Evolutionary conservation across 2,888 invertebrate species (phyloP).

Genomic region (Melieria crassipennis): DNA sequence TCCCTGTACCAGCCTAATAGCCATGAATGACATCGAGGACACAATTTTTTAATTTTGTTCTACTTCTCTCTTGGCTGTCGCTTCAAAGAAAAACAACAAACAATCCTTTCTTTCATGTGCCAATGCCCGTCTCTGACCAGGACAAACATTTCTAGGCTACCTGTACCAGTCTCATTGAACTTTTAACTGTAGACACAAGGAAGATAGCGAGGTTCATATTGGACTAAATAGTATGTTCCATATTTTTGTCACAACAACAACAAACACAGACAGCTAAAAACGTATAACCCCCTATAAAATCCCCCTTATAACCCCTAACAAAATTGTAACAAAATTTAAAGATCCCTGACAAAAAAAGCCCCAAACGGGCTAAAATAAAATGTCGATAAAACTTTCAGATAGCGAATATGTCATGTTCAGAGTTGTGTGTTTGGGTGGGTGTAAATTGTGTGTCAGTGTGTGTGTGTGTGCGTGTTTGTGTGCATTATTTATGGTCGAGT

Average conservation of each 20-base stretch:
- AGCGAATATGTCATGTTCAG: slow-evolving; percentile 13
- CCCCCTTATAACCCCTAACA: too few relatives aligned
- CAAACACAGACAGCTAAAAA: too few relatives aligned
- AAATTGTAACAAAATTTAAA: background rate
- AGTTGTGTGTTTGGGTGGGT: background rate
- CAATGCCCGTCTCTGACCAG: too few relatives aligned
- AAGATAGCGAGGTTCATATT: background rate
- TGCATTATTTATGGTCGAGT: slow-evolving; percentile 13
- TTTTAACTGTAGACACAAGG: background rate
- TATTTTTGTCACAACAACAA: too few relatives aligned
- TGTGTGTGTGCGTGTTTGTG: background rate
- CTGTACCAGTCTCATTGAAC: background rate
- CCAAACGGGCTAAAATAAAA: background rate
- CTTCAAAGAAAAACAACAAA: too few relatives aligned
- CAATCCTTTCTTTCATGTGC: too few relatives aligned
- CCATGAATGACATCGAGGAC: too few relatives aligned
- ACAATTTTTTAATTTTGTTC: too few relatives aligned
- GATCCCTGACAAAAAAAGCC: background rate
- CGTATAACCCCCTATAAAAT: background rate
- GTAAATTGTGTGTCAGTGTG: slow-evolving; percentile 8
- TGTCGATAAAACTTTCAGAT: background rate
- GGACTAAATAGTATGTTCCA: too few relatives aligned
- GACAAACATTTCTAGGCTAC: background rate
- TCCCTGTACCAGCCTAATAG: too few relatives aligned
- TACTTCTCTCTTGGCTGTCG: too few relatives aligned